Evolutionary conservation across 92 coral and sea anemone genomes (phyloP).

Genomic region (Bergia sp.): DNA sequence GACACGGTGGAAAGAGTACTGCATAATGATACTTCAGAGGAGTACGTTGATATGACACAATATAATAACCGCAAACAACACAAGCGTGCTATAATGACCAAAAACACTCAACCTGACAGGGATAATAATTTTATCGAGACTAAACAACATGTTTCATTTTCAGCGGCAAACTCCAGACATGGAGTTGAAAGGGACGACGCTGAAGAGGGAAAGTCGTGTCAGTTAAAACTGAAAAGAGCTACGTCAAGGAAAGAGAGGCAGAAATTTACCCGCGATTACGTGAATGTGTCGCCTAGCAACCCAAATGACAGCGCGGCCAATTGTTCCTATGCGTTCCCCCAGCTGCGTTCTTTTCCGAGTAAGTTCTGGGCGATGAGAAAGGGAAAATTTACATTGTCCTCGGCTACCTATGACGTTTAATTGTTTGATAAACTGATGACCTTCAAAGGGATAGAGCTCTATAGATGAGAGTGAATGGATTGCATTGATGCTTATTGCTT

Average conservation of each 20-base stretch:
- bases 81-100: not conserved
- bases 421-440: not conserved
- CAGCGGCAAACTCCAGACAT: not conserved
- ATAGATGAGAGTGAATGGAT: too few species aligned
- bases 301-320: constrained; percentile 42
- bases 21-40: not conserved
- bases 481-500: too few species aligned
- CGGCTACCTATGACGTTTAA: not conserved
- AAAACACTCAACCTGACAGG: not conserved
- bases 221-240: not conserved
- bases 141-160: not conserved
- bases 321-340: constrained; percentile 38
- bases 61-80: not conserved
- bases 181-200: not conserved
- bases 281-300: constrained; percentile 32
- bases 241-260: not conserved
- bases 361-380: not conserved
- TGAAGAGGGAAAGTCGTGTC: not conserved
- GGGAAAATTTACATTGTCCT: not conserved
- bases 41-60: constrained; percentile 26
- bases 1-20: constrained; percentile 6
- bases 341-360: constrained; percentile 3
- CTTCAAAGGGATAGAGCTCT: not conserved
- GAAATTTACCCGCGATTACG: not conserved
- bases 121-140: not conserved